Evolutionary conservation across 2,888 invertebrate species (phyloP).

Genomic region (Invenusta paracnida): DNA sequence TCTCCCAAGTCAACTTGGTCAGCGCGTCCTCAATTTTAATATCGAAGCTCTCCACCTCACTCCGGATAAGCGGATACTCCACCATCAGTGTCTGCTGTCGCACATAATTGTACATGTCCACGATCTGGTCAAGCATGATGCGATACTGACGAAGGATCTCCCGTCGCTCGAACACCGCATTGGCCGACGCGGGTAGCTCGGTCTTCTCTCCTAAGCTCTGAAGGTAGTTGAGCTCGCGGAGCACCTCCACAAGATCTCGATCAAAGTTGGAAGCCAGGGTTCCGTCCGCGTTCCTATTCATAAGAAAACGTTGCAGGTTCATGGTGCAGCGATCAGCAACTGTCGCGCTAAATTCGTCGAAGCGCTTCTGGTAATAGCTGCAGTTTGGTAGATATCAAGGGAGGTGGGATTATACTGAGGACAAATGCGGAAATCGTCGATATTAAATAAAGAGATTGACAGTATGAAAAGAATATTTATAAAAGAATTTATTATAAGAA

Average conservation of each 20-base stretch:
- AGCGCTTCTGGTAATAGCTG: background rate
- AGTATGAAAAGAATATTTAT: too few relatives aligned
- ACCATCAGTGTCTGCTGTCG: constrained; percentile 75
- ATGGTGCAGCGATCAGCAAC: background rate
- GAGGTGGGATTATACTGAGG: too few relatives aligned
- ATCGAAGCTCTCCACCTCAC: constrained; percentile 78
- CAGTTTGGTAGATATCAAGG: too few relatives aligned
- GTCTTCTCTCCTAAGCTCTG: constrained; percentile 70
- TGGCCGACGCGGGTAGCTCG: constrained; percentile 66
- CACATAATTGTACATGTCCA: constrained; percentile 77
- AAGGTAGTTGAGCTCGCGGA: constrained; percentile 83
- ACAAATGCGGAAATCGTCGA: too few relatives aligned
- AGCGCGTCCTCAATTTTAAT: constrained; percentile 51
- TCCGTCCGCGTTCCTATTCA: background rate
- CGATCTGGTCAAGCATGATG: constrained; percentile 58
- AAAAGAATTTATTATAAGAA: too few relatives aligned
- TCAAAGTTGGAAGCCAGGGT: constrained; percentile 39
- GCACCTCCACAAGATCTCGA: constrained; percentile 67
- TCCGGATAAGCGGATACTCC: constrained; percentile 77
- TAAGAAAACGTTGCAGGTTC: background rate
- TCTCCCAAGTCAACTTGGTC: constrained; percentile 24
- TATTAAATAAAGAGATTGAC: too few relatives aligned
- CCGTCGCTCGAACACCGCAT: constrained; percentile 71
- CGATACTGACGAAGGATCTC: constrained; percentile 75
- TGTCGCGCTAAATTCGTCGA: background rate